These are phyloP conservation scores for Apotomis turbidana DNA, from an alignment of 2,888 invertebrate species.

Conservation along the genomic window DNA sequence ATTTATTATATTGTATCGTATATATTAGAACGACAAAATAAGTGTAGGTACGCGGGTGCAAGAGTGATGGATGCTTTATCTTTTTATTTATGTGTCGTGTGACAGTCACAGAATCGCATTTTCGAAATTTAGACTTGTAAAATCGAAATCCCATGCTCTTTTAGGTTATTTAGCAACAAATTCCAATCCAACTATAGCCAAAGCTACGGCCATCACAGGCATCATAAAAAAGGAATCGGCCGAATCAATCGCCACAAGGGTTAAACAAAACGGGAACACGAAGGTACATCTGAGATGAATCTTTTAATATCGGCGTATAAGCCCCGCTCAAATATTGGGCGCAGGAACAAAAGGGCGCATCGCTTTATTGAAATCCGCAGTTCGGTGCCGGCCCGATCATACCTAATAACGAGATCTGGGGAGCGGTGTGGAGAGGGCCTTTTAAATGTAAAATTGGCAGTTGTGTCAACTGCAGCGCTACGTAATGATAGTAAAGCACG, in stretches of 20 bases:
- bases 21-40: too few relatives aligned
- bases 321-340: slow-evolving; percentile 75
- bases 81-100: too few relatives aligned
- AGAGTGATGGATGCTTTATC: too few relatives aligned
- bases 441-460: not conserved
- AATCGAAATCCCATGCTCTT: too few relatives aligned
- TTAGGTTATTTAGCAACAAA: too few relatives aligned
- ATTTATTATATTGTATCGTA: too few relatives aligned
- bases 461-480: too few relatives aligned
- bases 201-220: not conserved
- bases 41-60: too few relatives aligned
- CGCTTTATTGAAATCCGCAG: slow-evolving; percentile 77
- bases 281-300: slow-evolving; percentile 63
- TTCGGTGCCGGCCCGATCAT: slow-evolving; percentile 62
- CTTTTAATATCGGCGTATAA: slow-evolving; percentile 74
- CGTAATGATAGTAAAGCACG: too few relatives aligned
- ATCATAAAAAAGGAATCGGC: slow-evolving; percentile 16
- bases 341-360: slow-evolving; percentile 66
- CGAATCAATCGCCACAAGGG: slow-evolving; percentile 17
- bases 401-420: slow-evolving; percentile 72
- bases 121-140: too few relatives aligned
- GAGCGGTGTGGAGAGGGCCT: slow-evolving; percentile 46
- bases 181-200: not conserved
- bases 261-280: slow-evolving; percentile 49
- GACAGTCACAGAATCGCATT: too few relatives aligned